Evolutionary conservation across 92 coral and sea anemone genomes (phyloP), one percentile per base, ranked within the genome.

Genomic region (Isaurus tuberculatus): DNA sequence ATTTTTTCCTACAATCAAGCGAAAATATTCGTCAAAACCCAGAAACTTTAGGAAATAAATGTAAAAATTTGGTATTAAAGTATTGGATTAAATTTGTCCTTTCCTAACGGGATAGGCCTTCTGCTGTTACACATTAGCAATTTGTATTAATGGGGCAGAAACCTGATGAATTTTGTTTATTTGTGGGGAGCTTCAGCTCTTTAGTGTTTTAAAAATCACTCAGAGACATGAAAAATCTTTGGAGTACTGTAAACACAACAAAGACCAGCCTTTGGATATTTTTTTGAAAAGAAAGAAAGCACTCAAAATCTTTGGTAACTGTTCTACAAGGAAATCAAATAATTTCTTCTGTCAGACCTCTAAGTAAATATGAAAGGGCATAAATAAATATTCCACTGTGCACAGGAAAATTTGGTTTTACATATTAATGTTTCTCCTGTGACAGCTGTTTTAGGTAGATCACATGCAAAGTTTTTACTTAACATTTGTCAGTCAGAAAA

Each of bases 401-500:
- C 29, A 23, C 82, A 57, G 82, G 68, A 77, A 77, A 77, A 22
- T 58, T 77, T 77, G 82, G 36, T 77, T 77, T 60, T 58, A 67
- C 28, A 77, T 77, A 55, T 75, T 77, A 77, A 77, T 77, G 34
- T 77, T 73, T 34, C 34, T 57, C 67, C 20, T 46, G 40, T 36
- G 53, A 58, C 82, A 77, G 82, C 82, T 77, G 82, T 67, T 77
- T 77, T 30, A 58, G 28, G 27, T 20, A 51, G 70, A 77, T 77
- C 57, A 77, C 82, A 75, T 36, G 61, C 81, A 77, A 57, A 58
- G 40, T 30, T 77, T 77, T 58, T 5, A 60, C 43, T 57, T 32
- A 23, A 25, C 2, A 26, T 8, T 40, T 65, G 27, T 14, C 25
- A 65, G 34, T 3, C 71, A n/a, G 16, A 65, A 55, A 11, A 25